phyloP scores from a whole-genome alignment of 2,888 invertebrate species.

The Acanthacorydalis orientalis region DNA sequence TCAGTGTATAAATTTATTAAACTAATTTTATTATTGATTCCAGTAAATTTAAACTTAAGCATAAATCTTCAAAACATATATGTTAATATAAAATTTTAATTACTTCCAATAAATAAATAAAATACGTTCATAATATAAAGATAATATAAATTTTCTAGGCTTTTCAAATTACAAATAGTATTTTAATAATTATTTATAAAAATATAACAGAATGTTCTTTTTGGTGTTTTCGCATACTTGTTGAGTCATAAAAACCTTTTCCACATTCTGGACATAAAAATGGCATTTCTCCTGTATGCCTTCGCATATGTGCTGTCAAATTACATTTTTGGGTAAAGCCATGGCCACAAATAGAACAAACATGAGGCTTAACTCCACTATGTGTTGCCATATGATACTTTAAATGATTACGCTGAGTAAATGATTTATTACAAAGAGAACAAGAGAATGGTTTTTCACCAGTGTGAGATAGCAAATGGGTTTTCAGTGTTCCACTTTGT shows the following conservation, averaged over 20 bases:
- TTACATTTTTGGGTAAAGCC: slow-evolving; percentile 1
- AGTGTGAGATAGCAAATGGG: not conserved
- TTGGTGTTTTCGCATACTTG: slow-evolving; percentile 1
- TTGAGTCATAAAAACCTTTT: slow-evolving; percentile 3
- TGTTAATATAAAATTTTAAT: too few species aligned
- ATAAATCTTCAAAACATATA: too few species aligned
- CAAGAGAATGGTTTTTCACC: slow-evolving; percentile 1
- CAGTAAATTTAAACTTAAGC: too few species aligned
- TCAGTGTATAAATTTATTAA: too few species aligned
- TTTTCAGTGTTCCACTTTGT: not conserved
- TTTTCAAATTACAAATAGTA: too few species aligned
- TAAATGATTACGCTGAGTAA: not conserved
- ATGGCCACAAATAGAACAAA: not conserved
- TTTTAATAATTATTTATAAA: too few species aligned
- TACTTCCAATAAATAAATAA: too few species aligned
- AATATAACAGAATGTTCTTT: not conserved
- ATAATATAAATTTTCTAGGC: too few species aligned
- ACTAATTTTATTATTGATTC: too few species aligned
- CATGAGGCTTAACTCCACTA: not conserved
- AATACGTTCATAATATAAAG: too few species aligned
- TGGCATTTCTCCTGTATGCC: slow-evolving; percentile 3
- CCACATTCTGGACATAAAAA: slow-evolving; percentile 2
- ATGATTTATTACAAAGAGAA: not conserved
- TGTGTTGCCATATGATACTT: slow-evolving; percentile 1
- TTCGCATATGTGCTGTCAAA: slow-evolving; percentile 1